Evolutionary conservation across 2,888 invertebrate species (phyloP), one percentile per base, ranked within the genome.

Genomic region (Sarcophaga variegata): DNA sequence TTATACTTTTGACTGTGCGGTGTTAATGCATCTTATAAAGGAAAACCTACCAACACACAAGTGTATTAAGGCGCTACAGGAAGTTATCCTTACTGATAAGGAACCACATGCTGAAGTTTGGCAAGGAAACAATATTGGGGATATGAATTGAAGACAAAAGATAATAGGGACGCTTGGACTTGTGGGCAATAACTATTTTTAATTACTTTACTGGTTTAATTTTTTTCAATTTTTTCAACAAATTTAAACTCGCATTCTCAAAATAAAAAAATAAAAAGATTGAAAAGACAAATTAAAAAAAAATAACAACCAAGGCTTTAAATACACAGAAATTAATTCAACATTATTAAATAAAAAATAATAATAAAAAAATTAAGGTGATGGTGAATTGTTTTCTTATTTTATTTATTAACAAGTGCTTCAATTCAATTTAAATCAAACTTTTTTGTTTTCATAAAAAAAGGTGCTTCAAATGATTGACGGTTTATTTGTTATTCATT

Each of bases 381-480:
- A 62, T 17, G 11, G 63, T 37, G 37, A 37, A 37, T 10, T 37
- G 8, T 37, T 37, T 37, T 37, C 37, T 1, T 37, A 37, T 37
- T 37, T 37, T 37, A 10, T 72, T 70, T 62, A 22, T n/a, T 2
- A 45, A 74, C 45, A 45, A 77, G 82, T 83, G 83, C 78, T 78
- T 25, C 49, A 78, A 10, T 25, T 72, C 54, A 4, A 25, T 45
- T 25, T 6, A 37, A 37, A 10, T 37, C 0, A 37, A 63, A 37
- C 20, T 11, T 63, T 64, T 37, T 54, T 59, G 5, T 70, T 82
- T 63, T 14, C 3, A 49, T 12, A 63, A 54, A 64, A 71, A 71
- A 67, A 60, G 10, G 78, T 72, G 71, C 71, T 62, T 47, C 71
- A 83, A 83, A 27, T 77, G 45, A 77, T 75, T 49, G 49, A 75